Evolutionary conservation across 2,797 vertebrate genomes (phyloP).

Genomic region (Chanos chanos): DNA sequence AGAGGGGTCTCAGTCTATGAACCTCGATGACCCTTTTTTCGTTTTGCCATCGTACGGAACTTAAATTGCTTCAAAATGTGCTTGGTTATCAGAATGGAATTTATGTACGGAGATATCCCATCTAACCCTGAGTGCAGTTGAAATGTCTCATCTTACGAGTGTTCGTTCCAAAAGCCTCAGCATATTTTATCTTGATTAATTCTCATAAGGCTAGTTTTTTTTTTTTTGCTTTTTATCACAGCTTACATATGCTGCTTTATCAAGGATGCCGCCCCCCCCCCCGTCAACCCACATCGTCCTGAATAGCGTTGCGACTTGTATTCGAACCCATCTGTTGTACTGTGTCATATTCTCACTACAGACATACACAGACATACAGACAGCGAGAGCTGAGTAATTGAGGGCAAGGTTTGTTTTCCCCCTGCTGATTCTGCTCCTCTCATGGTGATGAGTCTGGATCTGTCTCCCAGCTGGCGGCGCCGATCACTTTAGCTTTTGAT

Average conservation of each 20-base stretch:
- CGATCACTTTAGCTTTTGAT: too few relatives aligned
- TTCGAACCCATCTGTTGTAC: conserved; percentile 54
- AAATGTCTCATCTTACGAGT: conserved; percentile 51
- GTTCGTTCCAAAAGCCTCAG: too few relatives aligned
- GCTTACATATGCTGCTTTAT: conserved; percentile 45
- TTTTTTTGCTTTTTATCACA: conserved; percentile 32
- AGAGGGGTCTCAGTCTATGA: not conserved
- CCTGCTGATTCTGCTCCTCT: conserved; percentile 15
- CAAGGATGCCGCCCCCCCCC: conserved; percentile 35
- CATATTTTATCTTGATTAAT: conserved; percentile 51
- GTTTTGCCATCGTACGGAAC: too few relatives aligned
- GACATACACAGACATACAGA: too few relatives aligned
- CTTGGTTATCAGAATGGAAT: too few relatives aligned
- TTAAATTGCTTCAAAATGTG: too few relatives aligned
- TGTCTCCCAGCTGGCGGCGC: too few relatives aligned
- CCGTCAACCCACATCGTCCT: conserved; percentile 28
- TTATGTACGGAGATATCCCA: too few relatives aligned
- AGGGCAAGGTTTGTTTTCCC: conserved; percentile 22
- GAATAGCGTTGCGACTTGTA: conserved; percentile 42
- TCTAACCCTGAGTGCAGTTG: conserved; percentile 12
- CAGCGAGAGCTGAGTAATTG: conserved; percentile 29
- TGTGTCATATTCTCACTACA: conserved; percentile 40
- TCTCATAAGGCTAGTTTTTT: conserved; percentile 37
- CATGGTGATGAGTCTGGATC: conserved; percentile 7
- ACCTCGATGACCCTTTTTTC: conserved; percentile 36